Base-by-base conservation (phyloP, 2,888 invertebrate genomes). In the Drosophila tripunctata region DNA sequence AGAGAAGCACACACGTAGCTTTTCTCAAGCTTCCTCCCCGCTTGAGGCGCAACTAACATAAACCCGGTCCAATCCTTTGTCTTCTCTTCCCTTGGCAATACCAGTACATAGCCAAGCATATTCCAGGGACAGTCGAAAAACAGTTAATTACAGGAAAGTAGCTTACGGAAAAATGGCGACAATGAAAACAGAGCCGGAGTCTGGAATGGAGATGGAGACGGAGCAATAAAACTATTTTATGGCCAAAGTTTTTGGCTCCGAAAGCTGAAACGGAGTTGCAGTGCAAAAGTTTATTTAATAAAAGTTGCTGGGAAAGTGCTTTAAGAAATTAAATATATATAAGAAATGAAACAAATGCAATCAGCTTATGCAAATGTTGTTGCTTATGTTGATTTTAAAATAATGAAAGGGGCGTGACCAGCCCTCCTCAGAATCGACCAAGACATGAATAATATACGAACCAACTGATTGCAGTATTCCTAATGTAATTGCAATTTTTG, bases 171-270 rank as follows among this genome's bases (percentile, higher is more conserved):
- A 62, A 68, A 66, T 69, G 64, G 72, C 60, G 75, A 75, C 77
- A 81, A 77, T 75, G 67, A n/a, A n/a, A n/a, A 40, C 55, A 51
- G 31, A 27, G 27, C 10, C 27, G 14, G 43, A 14, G 41, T 14
- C 8, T 27, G 27, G 10, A 27, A 27, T 8, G 19, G 4, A 19
- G 35, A 3, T 35, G 15, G 27, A 17, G 44, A 41, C 50, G 56
- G 36, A 48, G 68, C 68, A 81, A 84, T 82, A 84, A 82, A 84
- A 82, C 84, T 84, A 84, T 79, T 84, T 82, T 82, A 82, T 75
- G 84, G 51, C 67, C 67, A 63, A 81, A 82, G 73, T 64, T 84
- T 77, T 62, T 62, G 41, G 30, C 43, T 43, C 40, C 21, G 27
- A 65, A 65, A 58, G 33, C 19, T n/a, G 43, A 17, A 21, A 35